Percentiles rank a stretch among this genome's conserved stretches.
These are phyloP conservation scores for Drosophila monieri DNA, from an alignment of 2,888 invertebrate species.

Conservation along the genomic window DNA sequence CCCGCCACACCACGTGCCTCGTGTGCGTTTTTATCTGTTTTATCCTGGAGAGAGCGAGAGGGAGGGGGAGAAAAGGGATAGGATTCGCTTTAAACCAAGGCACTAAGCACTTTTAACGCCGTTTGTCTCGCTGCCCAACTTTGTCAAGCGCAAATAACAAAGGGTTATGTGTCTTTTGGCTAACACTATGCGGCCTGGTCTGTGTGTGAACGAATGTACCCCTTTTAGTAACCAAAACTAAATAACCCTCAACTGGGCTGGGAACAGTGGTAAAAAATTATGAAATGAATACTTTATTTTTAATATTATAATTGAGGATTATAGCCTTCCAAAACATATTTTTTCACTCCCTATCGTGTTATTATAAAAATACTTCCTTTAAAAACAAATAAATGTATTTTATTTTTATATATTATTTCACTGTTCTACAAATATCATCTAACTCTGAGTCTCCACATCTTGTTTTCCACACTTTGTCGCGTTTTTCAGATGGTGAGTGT, in stretches of 20 bases:
- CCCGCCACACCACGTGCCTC: slow-evolving; percentile 3
- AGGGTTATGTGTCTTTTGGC: slow-evolving; percentile 75
- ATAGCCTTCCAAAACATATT: too few relatives aligned
- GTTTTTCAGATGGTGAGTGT: slow-evolving; percentile 12
- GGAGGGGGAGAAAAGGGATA: slow-evolving; percentile 38
- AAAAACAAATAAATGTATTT: too few relatives aligned
- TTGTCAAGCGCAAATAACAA: slow-evolving; percentile 80
- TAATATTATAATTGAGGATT: too few relatives aligned
- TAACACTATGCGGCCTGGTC: slow-evolving; percentile 59
- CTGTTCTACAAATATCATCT: slow-evolving; percentile 1
- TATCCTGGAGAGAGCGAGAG: slow-evolving; percentile 18
- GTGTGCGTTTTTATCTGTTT: slow-evolving; percentile 58
- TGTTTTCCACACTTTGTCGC: background rate
- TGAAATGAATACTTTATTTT: too few relatives aligned
- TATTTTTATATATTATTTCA: background rate
- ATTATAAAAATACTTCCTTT: too few relatives aligned
- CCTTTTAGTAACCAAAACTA: slow-evolving; percentile 42
- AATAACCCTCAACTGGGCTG: slow-evolving; percentile 2
- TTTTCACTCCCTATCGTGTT: too few relatives aligned
- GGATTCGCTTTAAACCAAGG: slow-evolving; percentile 77
- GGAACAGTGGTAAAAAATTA: slow-evolving; percentile 38
- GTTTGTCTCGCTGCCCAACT: slow-evolving; percentile 61
- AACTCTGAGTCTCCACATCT: background rate
- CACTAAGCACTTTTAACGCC: slow-evolving; percentile 71
- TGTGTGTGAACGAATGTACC: slow-evolving; percentile 57